Evolutionary conservation across 2,888 invertebrate genomes (phyloP).

Genomic region (Dascillus cervinus): DNA sequence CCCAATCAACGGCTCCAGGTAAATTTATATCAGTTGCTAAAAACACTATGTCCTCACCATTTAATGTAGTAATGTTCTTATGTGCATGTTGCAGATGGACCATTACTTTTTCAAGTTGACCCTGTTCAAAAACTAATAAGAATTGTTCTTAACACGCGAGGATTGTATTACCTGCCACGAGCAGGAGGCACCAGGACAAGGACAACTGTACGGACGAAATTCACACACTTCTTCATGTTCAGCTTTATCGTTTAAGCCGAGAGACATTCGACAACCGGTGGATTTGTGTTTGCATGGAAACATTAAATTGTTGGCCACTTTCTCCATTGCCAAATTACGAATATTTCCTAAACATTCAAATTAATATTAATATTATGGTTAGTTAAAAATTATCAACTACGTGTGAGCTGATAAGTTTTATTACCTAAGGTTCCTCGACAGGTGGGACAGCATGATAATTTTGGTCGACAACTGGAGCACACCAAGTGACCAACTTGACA

Average conservation of each 20-base stretch:
- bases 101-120: slow-evolving; percentile 97
- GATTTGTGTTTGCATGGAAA: slow-evolving; percentile 98
- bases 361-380: neutral
- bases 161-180: slow-evolving; percentile 77
- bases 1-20: slow-evolving; percentile 98
- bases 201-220: slow-evolving; percentile 96
- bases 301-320: slow-evolving; percentile 95
- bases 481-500: slow-evolving; percentile 98
- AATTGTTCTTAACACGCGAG: too few species aligned
- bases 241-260: slow-evolving; percentile 94
- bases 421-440: slow-evolving; percentile 90
- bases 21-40: slow-evolving; percentile 98
- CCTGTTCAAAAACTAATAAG: slow-evolving; percentile 44
- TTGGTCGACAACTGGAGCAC: slow-evolving; percentile 94
- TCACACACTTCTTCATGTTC: slow-evolving; percentile 99
- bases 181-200: slow-evolving; percentile 98
- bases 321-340: slow-evolving; percentile 98
- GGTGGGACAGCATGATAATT: slow-evolving; percentile 95
- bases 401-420: too few species aligned
- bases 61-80: slow-evolving; percentile 96
- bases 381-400: too few species aligned
- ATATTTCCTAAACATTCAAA: slow-evolving; percentile 65
- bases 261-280: slow-evolving; percentile 86
- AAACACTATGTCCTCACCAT: slow-evolving; percentile 99
- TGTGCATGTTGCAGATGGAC: slow-evolving; percentile 94